Percentiles rank a stretch among this genome's conserved stretches.
These are phyloP conservation scores for Caligus rogercresseyi DNA, from an alignment of 1,140 invertebrate genomes.

Conservation along the genomic window DNA sequence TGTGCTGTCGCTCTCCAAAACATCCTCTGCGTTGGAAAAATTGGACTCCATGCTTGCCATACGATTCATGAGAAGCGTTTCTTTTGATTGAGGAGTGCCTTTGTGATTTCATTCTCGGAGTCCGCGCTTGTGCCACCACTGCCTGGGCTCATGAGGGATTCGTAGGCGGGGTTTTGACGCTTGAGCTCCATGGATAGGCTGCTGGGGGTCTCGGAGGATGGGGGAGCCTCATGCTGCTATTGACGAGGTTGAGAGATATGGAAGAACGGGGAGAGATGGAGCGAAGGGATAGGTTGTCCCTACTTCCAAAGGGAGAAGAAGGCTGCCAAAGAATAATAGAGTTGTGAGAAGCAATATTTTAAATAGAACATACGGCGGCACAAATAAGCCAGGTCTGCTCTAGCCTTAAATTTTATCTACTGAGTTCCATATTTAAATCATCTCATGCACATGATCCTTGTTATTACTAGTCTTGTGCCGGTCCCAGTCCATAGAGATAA, in stretches of 20 bases:
- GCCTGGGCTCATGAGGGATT: neutral
- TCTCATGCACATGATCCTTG: too few species aligned
- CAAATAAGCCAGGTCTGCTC: too few species aligned
- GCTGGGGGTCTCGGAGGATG: slow-evolving; percentile 9
- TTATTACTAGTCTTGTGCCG: too few species aligned
- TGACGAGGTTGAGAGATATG: neutral
- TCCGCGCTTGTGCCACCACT: neutral
- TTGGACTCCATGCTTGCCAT: neutral
- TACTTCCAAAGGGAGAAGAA: slow-evolving; percentile 32
- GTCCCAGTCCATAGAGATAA: too few species aligned
- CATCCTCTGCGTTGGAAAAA: neutral
- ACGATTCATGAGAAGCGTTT: neutral
- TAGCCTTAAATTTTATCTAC: too few species aligned
- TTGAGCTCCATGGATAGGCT: neutral
- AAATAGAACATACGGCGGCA: too few species aligned
- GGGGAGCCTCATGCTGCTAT: neutral
- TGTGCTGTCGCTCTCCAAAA: slow-evolving; percentile 5
- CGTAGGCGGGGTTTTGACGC: neutral
- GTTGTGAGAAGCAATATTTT: too few species aligned
- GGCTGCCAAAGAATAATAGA: neutral
- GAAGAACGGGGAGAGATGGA: neutral
- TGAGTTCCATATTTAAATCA: too few species aligned
- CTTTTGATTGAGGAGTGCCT: neutral
- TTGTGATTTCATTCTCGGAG: neutral
- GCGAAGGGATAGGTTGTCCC: slow-evolving; percentile 28